Base-by-base conservation (phyloP, 2,113 vertebrate genomes). In the Hucho hucho region DNA sequence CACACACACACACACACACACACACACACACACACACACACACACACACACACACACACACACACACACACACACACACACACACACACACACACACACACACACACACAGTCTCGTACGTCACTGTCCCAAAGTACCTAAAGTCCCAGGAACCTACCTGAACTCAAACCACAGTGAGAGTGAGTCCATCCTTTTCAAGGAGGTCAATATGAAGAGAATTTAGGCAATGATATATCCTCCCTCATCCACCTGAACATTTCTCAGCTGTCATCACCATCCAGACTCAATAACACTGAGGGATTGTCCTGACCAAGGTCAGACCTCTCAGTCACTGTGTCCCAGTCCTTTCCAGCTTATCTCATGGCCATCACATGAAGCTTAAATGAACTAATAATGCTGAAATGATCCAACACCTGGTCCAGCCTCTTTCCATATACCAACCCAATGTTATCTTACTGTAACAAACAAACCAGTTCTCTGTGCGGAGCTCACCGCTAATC, bases 271-370 rank as follows among this genome's bases (percentile, higher is more conserved):
- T 80, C 80, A 7, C 79, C 81, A 83, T 72, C 82, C 81, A 73
- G 69, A 87, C 88, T 92, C 89, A 89, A 92, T 92, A 89, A 89
- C 79, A 77, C 81, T 92, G 91, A 93, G 85, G 81, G 86, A 93
- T 92, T 84, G 89, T 85, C 69, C 75, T 6, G 85, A 80, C 87
- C 89, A 92, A 92, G 91, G 91, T 92, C 88, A 87, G 81, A 86
- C 84, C 81, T 91, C 85, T 91, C 85, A 83, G 89, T 85, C 83
- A 89, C 80, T 11, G 81, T 74, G 82, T 87, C 84, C 87, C 75
- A 46, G 82, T 83, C 83, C 75, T 81, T 84, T 71, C 79, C 81
- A 77, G 83, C 47, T 37, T 64, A 84, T 83, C 79, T 70, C 66
- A 74, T n/a, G 11, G 56, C 69, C 67, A 76, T 76, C 84, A 73